Percentiles rank a stretch among this genome's conserved stretches.
Evolutionary conservation across 2,888 invertebrate species (phyloP).

Genomic region (Crocallis elinguaria): DNA sequence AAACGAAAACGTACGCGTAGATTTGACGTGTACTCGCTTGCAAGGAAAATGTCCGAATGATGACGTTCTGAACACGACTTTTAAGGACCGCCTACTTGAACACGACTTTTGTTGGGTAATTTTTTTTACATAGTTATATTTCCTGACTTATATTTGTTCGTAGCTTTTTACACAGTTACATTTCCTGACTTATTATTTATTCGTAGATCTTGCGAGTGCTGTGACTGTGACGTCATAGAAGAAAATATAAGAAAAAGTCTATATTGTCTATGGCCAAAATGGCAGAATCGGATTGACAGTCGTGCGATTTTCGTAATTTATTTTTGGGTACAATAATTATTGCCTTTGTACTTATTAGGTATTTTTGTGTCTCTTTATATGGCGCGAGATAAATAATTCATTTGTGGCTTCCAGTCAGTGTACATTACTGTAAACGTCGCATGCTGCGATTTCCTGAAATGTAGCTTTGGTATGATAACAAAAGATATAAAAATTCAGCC

Average conservation of each 20-base stretch:
- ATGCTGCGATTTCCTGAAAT: conserved; percentile 71
- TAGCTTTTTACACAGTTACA: too few species aligned
- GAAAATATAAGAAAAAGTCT: conserved; percentile 31
- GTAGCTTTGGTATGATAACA: conserved; percentile 81
- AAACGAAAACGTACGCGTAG: too few species aligned
- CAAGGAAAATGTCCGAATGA: too few species aligned
- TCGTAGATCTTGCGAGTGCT: too few species aligned
- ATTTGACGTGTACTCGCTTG: too few species aligned
- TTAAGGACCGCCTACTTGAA: too few species aligned
- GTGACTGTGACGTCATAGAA: conserved; percentile 19
- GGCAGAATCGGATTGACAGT: conserved; percentile 80
- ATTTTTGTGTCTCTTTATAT: conserved; percentile 49
- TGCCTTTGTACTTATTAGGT: conserved; percentile 58
- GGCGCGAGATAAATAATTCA: conserved; percentile 39
- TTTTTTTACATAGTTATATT: too few species aligned
- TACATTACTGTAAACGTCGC: conserved; percentile 40
- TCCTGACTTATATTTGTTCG: too few species aligned
- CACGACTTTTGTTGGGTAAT: too few species aligned
- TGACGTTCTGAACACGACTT: too few species aligned
- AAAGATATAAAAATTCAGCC: conserved; percentile 80
- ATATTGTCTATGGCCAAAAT: conserved; percentile 73
- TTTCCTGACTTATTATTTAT: too few species aligned
- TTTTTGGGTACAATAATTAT: conserved; percentile 71
- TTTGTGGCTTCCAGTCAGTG: conserved; percentile 40
- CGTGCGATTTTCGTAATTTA: conserved; percentile 78